Conservation (phyloP, 2,888 invertebrate genomes). For the Amphipyra tragopoginis region DNA sequence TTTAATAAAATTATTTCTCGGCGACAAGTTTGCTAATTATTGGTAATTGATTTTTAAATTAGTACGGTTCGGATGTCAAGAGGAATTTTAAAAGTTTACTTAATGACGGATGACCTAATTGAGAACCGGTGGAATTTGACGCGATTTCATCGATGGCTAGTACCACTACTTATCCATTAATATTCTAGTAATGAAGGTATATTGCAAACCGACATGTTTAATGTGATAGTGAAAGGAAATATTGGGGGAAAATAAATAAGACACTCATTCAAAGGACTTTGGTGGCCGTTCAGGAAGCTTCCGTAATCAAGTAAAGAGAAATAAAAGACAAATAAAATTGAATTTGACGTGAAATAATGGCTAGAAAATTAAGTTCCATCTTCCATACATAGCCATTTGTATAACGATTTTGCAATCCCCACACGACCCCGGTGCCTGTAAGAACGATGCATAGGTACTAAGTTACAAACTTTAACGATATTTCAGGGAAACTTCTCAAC, state of each 20-base stretch:
- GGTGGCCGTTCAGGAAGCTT: too few species aligned
- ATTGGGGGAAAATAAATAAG: too few species aligned
- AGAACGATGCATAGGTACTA: conserved; percentile 17
- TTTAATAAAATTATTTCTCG: conserved; percentile 7
- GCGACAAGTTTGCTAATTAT: conserved; percentile 18
- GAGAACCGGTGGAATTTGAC: conserved; percentile 6
- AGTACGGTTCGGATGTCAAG: conserved; percentile 15
- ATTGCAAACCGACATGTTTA: neutral
- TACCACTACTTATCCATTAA: too few species aligned
- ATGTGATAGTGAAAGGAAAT: too few species aligned
- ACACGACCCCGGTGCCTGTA: neutral
- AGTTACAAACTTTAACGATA: conserved; percentile 32
- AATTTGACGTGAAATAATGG: too few species aligned
- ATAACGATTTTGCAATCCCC: conserved; percentile 15
- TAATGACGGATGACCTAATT: conserved; percentile 11
- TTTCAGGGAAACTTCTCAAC: conserved; percentile 38
- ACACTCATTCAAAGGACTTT: too few species aligned
- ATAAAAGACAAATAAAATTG: too few species aligned
- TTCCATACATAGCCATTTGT: neutral
- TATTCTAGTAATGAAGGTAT: too few species aligned
- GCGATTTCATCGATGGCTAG: too few species aligned
- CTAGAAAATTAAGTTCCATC: too few species aligned
- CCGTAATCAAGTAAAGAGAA: too few species aligned
- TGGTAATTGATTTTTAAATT: conserved; percentile 27
- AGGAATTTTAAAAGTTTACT: conserved; percentile 7